Percentiles rank a stretch among this genome's conserved stretches.
phyloP scores from a whole-genome alignment of 2,888 invertebrate genomes.

The Syrista parreyssii region DNA sequence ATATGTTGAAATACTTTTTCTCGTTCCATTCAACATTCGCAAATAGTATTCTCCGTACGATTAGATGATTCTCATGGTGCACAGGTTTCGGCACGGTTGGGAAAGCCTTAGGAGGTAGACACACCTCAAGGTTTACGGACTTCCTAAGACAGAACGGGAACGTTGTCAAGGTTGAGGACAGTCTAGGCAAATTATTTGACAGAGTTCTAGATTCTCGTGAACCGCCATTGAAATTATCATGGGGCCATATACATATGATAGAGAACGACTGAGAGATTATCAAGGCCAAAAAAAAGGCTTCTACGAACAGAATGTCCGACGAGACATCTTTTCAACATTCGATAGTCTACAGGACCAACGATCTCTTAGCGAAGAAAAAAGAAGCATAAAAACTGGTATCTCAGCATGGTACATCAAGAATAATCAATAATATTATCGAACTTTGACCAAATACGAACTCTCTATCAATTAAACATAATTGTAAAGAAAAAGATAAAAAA shows the following conservation, averaged over 20 bases:
- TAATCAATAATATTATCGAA: not conserved
- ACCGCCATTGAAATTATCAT: not conserved
- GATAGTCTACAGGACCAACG: not conserved
- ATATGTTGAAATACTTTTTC: not conserved
- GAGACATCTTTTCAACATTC: not conserved
- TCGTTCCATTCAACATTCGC: not conserved
- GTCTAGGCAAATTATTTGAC: not conserved
- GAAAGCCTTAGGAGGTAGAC: not conserved
- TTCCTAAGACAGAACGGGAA: not conserved
- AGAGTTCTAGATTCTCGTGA: not conserved
- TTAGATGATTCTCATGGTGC: not conserved
- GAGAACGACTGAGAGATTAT: not conserved
- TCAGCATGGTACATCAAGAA: not conserved
- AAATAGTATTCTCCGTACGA: no score
- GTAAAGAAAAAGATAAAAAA: not conserved
- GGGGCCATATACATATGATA: not conserved
- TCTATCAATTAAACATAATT: not conserved
- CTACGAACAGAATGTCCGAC: not conserved
- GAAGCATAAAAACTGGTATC: not conserved
- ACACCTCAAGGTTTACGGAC: constrained; percentile 5
- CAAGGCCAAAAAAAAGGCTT: not conserved
- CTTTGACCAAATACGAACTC: not conserved
- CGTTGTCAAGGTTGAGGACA: constrained; percentile 1
- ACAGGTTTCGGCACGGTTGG: not conserved
- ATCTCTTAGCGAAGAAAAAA: not conserved